Base-by-base conservation (phyloP, 2,888 invertebrate genomes). In the Cosmia trapezina region DNA sequence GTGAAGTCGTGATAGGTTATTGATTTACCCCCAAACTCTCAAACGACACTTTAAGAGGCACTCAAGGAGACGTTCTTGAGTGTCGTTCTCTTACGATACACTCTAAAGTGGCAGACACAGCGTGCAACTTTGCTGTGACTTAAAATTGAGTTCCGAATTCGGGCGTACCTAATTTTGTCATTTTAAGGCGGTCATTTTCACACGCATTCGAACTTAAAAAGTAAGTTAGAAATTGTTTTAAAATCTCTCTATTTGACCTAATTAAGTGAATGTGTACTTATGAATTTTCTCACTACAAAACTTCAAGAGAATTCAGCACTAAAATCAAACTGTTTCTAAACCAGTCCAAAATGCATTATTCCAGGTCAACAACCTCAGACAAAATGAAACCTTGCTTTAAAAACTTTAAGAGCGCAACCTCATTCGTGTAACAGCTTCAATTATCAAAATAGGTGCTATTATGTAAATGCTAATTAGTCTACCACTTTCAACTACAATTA, bases 381-480 rank as follows among this genome's bases (percentile, higher is more conserved):
- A 33, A 66, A 66, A 57, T 37, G 33, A 51, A 66, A 53, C 33
- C 8, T 54, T 14, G 28, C n/a, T 33, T 17, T 45, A 63, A 57
- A 19, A 67, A 63, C 63, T 47, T 51, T 51, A 43, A 67, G 41
- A 63, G 47, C 54, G n/a, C 65, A 75, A 75, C 61, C 70, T 60
- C 70, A 78, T 78, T 78, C 41, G 53, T 63, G 22, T 64, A 70
- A 65, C 60, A 33, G 28, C 71, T 78, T 51, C 51, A 70, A 70
- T 81, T 75, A 68, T 43, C 28, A 51, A 75, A 49, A 37, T 37
- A 69, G 47, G 19, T 76, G 76, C 49, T 54, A 37, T 41, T 54
- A 82, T 54, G 60, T 64, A 70, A 73, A 82, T 76, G 51, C 43
- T 76, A 79, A 76, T 80, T 80, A 66, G 28, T 69, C 53, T 73